Evolutionary conservation across 1,140 invertebrate genomes (phyloP).

Genomic region (Tetragonula clypearis): DNA sequence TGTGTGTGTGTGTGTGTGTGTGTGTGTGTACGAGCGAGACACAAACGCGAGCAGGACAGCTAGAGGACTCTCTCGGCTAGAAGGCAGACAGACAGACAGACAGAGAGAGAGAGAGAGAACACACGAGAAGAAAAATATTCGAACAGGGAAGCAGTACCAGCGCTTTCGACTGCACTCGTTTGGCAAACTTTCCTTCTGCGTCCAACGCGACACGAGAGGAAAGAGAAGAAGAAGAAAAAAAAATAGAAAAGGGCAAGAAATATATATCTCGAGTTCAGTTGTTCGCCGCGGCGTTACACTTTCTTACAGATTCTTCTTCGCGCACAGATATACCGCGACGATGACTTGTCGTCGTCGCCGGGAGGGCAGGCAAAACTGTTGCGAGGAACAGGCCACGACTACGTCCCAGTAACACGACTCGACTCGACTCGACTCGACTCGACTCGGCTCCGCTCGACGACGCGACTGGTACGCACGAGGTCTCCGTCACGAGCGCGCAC

Average conservation of each 20-base stretch:
- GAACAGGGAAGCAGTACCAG: too few species aligned
- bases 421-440: slow-evolving; percentile 59
- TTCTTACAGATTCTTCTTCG: slow-evolving; percentile 21
- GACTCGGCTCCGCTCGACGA: slow-evolving; percentile 59
- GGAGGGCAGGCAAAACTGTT: slow-evolving; percentile 51
- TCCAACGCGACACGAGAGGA: too few species aligned
- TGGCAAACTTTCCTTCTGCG: slow-evolving; percentile 13
- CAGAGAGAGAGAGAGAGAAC: background rate
- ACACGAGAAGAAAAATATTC: too few species aligned
- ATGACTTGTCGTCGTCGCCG: slow-evolving; percentile 33
- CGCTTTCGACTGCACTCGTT: slow-evolving; percentile 27
- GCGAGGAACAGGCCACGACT: slow-evolving; percentile 27
- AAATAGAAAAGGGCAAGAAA: background rate
- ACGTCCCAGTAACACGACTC: slow-evolving; percentile 45
- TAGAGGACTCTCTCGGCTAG: background rate
- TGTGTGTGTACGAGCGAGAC: too few species aligned
- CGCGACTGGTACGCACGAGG: slow-evolving; percentile 69
- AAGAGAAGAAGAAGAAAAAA: background rate
- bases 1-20: too few species aligned
- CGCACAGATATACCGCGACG: slow-evolving; percentile 29
- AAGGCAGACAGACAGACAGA: slow-evolving; percentile 9
- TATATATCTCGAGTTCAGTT: background rate
- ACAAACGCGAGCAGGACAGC: slow-evolving; percentile 22
- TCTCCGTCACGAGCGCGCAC: slow-evolving; percentile 64
- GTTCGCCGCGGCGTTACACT: background rate